Percentiles rank a stretch among this genome's conserved stretches.
Evolutionary conservation across 1,140 invertebrate species (phyloP).

Genomic region (Antheraea mylitta): DNA sequence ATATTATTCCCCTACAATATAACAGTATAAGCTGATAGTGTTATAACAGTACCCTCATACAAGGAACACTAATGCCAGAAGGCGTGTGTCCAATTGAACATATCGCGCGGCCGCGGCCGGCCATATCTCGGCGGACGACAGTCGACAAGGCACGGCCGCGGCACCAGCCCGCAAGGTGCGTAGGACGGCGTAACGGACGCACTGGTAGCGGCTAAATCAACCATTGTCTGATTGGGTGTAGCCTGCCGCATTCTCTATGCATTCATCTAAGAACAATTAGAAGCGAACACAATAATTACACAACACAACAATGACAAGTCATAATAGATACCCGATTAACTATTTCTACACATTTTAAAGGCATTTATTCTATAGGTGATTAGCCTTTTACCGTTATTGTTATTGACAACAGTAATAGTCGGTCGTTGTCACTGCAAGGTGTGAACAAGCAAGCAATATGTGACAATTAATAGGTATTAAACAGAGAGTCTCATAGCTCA

Average conservation of each 20-base stretch:
- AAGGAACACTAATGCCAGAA: conserved; percentile 45
- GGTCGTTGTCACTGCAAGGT: no score
- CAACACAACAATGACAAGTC: neutral
- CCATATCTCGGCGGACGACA: conserved; percentile 33
- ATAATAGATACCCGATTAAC: no score
- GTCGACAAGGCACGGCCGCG: conserved; percentile 20
- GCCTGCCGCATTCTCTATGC: conserved; percentile 37
- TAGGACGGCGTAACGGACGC: conserved; percentile 55
- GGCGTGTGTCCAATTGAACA: conserved; percentile 58
- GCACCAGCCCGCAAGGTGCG: conserved; percentile 39
- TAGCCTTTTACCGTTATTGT: no score
- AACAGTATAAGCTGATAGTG: conserved; percentile 20
- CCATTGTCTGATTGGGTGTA: conserved; percentile 63
- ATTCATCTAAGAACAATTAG: neutral
- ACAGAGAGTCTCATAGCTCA: no score
- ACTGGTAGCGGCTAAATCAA: conserved; percentile 57
- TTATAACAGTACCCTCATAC: conserved; percentile 44
- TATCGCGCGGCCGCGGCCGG: conserved; percentile 32
- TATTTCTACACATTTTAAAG: no score
- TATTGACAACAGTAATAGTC: no score
- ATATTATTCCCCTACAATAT: neutral
- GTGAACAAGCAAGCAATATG: no score
- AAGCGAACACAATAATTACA: neutral
- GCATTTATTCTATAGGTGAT: no score
- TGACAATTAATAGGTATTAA: no score